These are phyloP conservation scores for Protonemura montana DNA, from an alignment of 2,888 invertebrate genomes.

Conservation along the genomic window DNA sequence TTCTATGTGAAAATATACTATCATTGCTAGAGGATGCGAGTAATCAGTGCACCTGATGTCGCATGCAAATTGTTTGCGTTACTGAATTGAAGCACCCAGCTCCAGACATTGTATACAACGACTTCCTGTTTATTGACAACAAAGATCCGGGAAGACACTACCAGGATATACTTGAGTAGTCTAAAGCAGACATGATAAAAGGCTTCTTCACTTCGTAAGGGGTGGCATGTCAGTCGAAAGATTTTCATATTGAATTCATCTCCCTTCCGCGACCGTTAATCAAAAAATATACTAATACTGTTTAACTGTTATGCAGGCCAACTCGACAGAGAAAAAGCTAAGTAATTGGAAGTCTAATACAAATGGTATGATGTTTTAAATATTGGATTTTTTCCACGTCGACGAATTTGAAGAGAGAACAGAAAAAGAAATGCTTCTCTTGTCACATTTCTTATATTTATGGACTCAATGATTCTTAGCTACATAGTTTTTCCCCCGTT, in stretches of 20 bases:
- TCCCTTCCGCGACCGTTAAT: not conserved
- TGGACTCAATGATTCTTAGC: constrained; percentile 12
- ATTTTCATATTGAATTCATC: not conserved
- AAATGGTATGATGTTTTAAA: not conserved
- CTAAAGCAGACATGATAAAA: not conserved
- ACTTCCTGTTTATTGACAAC: not conserved
- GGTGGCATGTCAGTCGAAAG: not conserved
- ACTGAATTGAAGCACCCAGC: not conserved
- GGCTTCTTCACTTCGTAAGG: not conserved
- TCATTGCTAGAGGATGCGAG: not conserved
- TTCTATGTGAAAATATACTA: not conserved
- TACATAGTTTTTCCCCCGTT: not conserved
- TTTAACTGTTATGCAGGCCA: not conserved
- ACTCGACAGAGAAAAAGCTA: not conserved
- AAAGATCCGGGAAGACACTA: not conserved
- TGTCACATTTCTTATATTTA: constrained; percentile 12
- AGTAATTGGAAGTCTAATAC: constrained; percentile 4
- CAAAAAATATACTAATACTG: not conserved
- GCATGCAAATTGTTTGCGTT: not conserved
- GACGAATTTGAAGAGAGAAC: not conserved
- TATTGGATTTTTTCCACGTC: not conserved
- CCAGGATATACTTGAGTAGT: not conserved
- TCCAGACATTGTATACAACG: not conserved
- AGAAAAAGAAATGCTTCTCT: not conserved
- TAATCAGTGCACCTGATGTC: constrained; percentile 5